These are phyloP conservation scores for Trematomus bernacchii DNA, from an alignment of 2,797 vertebrate species.

Conservation along the genomic window DNA sequence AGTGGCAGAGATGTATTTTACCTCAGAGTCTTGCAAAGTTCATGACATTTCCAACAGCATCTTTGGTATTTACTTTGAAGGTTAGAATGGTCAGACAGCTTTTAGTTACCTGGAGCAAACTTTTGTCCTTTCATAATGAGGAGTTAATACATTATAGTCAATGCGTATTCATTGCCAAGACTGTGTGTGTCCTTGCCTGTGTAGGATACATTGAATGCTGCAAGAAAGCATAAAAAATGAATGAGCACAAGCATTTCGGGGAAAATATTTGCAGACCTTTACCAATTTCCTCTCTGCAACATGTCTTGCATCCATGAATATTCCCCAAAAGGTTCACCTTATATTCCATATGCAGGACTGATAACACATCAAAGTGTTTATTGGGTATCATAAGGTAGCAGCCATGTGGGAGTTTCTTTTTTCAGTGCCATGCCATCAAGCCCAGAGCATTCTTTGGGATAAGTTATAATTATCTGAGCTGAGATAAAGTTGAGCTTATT, in stretches of 20 bases:
- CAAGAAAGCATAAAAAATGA: slow-evolving; percentile 6
- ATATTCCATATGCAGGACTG: slow-evolving; percentile 16
- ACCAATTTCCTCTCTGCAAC: not conserved
- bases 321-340: not conserved
- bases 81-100: slow-evolving; percentile 80
- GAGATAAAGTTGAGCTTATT: slow-evolving; percentile 74
- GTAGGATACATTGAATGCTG: not conserved
- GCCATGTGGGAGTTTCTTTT: slow-evolving; percentile 27
- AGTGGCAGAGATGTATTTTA: slow-evolving; percentile 70
- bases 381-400: slow-evolving; percentile 28
- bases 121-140: slow-evolving; percentile 63
- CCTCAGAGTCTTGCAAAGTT: slow-evolving; percentile 82
- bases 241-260: not conserved
- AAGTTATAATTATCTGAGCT: slow-evolving; percentile 73
- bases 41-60: slow-evolving; percentile 85
- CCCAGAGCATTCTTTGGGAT: slow-evolving; percentile 55
- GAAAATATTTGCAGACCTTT: not conserved
- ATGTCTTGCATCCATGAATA: slow-evolving; percentile 3
- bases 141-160: slow-evolving; percentile 42
- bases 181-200: slow-evolving; percentile 4
- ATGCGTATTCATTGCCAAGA: slow-evolving; percentile 17
- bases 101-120: slow-evolving; percentile 65
- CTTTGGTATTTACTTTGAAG: slow-evolving; percentile 86
- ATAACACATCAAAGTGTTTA: slow-evolving; percentile 51
- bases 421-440: slow-evolving; percentile 47